Conservation (phyloP, 1,140 invertebrate species). For the Onthophagus taurus region DNA sequence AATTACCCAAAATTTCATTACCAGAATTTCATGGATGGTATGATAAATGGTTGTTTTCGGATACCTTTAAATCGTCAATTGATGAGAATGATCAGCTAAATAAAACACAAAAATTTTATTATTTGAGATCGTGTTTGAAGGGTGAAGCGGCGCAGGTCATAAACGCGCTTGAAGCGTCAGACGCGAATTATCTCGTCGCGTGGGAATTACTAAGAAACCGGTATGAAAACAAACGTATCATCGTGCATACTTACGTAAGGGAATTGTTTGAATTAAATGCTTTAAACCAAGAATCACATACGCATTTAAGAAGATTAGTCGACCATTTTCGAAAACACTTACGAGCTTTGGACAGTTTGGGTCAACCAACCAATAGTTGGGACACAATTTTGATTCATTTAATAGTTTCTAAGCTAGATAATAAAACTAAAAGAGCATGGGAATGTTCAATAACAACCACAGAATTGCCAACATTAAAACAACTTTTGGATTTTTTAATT, state of each 20-base stretch:
- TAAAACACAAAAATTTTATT: too few species aligned
- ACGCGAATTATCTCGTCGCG: too few species aligned
- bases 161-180: too few species aligned
- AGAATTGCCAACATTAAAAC: background rate
- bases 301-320: slow-evolving; percentile 6
- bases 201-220: slow-evolving; percentile 8
- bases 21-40: too few species aligned
- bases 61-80: too few species aligned
- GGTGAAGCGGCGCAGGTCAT: too few species aligned
- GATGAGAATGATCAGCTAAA: too few species aligned
- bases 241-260: slow-evolving; percentile 1
- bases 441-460: background rate
- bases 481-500: background rate
- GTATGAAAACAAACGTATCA: slow-evolving; percentile 12
- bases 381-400: slow-evolving; percentile 1
- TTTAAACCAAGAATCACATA: slow-evolving; percentile 8
- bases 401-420: background rate
- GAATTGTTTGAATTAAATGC: slow-evolving; percentile 6
- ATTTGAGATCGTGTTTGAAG: too few species aligned
- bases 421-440: slow-evolving; percentile 1
- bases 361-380: slow-evolving; percentile 2
- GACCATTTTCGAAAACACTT: background rate
- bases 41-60: too few species aligned
- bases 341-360: background rate
- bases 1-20: too few species aligned